Evolutionary conservation across 2,113 vertebrate genomes (phyloP).

Genomic region (Paralichthys olivaceus): DNA sequence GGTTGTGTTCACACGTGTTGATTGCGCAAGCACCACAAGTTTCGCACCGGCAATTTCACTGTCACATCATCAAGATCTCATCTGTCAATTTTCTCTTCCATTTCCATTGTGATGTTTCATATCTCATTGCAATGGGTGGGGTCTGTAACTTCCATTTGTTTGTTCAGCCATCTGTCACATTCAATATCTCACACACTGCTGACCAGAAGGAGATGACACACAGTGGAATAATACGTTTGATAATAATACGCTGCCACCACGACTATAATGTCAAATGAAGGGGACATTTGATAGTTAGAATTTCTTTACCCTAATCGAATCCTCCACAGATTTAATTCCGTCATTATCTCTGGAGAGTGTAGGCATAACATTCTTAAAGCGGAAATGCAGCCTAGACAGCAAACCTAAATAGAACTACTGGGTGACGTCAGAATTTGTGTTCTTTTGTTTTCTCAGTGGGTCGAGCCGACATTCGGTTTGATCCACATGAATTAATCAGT

Average conservation of each 20-base stretch:
- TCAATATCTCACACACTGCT: conserved; percentile 7
- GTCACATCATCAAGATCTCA: background rate
- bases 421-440: background rate
- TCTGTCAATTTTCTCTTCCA: background rate
- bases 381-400: background rate
- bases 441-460: background rate
- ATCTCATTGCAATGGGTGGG: background rate
- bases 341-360: background rate
- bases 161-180: conserved; percentile 15
- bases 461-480: background rate
- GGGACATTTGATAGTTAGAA: background rate
- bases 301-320: background rate
- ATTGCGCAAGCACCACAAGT: too few relatives aligned
- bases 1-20: too few relatives aligned
- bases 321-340: background rate
- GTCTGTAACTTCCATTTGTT: conserved; percentile 1
- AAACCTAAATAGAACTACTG: background rate
- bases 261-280: background rate
- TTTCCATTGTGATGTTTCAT: background rate
- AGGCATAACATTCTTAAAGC: background rate
- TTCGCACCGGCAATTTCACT: background rate
- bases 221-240: background rate
- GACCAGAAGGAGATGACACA: background rate
- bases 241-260: background rate
- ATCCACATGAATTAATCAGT: background rate